phyloP scores from a whole-genome alignment of 2,113 vertebrate genomes.

The Lepidothrix coronata region DNA sequence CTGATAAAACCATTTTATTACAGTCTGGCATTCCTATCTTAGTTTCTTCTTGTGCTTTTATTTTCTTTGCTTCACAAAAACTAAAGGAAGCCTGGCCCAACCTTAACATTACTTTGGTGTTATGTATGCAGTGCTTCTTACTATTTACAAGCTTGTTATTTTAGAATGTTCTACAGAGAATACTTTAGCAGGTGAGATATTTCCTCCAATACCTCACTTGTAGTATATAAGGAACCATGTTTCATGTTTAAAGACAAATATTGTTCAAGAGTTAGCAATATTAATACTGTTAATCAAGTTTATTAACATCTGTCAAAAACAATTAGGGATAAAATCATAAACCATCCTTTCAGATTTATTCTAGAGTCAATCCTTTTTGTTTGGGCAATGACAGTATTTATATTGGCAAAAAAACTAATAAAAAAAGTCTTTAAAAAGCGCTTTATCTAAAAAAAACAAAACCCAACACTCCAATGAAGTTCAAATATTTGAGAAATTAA shows the following conservation, averaged over 20 bases:
- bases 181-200: neutral
- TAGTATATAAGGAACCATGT: neutral
- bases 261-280: neutral
- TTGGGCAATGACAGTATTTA: neutral
- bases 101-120: neutral
- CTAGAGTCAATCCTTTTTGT: neutral
- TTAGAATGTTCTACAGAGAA: neutral
- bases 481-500: neutral
- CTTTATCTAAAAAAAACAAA: neutral
- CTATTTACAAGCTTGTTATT: neutral
- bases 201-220: neutral
- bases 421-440: neutral
- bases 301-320: neutral
- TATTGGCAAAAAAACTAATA: neutral
- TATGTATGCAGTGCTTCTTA: neutral
- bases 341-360: neutral
- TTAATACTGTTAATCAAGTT: neutral
- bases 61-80: slow-evolving; percentile 2
- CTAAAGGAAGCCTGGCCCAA: neutral
- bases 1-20: slow-evolving; percentile 47
- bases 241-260: neutral
- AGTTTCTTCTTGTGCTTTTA: neutral
- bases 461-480: neutral
- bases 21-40: slow-evolving; percentile 2
- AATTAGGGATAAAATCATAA: neutral